These are phyloP conservation scores for Bettongia penicillata DNA, from an alignment of 2,113 vertebrate genomes.

Conservation along the genomic window DNA sequence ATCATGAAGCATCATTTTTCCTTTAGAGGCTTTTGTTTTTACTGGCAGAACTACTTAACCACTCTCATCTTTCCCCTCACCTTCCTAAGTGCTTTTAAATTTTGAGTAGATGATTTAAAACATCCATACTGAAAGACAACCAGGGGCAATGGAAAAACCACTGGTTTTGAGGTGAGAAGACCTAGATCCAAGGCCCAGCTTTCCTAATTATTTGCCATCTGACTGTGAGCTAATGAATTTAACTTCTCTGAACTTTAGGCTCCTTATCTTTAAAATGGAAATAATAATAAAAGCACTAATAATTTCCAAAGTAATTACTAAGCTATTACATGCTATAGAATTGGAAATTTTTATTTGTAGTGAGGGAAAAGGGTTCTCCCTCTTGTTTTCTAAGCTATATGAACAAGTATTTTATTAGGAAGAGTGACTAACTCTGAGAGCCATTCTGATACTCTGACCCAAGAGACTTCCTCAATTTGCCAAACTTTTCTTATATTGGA, in stretches of 20 bases:
- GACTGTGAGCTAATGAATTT: background rate
- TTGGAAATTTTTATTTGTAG: background rate
- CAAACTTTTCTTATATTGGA: background rate
- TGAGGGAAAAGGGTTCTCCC: background rate
- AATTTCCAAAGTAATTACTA: background rate
- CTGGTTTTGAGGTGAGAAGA: background rate
- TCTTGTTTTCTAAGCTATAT: background rate
- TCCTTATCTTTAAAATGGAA: background rate
- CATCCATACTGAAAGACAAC: background rate
- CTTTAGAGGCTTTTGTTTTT: background rate
- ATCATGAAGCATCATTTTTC: background rate
- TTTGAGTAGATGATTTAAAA: background rate
- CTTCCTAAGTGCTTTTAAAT: background rate
- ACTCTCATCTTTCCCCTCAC: background rate
- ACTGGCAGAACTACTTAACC: background rate
- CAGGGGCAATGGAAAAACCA: background rate
- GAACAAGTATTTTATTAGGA: background rate
- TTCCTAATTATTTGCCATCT: background rate
- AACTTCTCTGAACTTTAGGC: background rate
- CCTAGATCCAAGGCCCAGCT: background rate
- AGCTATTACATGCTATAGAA: background rate
- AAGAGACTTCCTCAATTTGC: background rate
- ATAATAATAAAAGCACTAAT: background rate
- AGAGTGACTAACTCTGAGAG: background rate
- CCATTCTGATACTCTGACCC: background rate